Evolutionary conservation across 2,797 vertebrate species (phyloP).

Genomic region (Sebastolobus alascanus): DNA sequence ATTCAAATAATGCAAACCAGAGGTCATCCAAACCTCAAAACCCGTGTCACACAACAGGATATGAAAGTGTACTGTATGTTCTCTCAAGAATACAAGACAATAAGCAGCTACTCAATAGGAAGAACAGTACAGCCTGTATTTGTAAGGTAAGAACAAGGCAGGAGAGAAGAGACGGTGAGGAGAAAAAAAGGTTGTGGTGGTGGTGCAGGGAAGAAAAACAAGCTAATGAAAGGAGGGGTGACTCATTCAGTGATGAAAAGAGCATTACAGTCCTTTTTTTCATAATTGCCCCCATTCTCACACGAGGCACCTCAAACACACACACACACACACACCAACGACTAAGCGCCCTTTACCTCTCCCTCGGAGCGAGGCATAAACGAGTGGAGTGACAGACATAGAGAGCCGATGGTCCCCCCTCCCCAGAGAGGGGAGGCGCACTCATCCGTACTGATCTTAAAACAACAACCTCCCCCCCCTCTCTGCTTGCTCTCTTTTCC

Average conservation of each 20-base stretch:
- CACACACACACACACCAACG: slow-evolving; percentile 16
- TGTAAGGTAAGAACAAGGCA: slow-evolving; percentile 8
- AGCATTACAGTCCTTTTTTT: slow-evolving; percentile 50
- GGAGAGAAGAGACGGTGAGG: neutral
- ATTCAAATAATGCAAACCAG: neutral
- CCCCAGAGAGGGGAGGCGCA: slow-evolving; percentile 77
- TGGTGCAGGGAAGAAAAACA: slow-evolving; percentile 34
- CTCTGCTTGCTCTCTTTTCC: slow-evolving; percentile 47
- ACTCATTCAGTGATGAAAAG: slow-evolving; percentile 67
- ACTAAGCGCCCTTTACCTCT: slow-evolving; percentile 71
- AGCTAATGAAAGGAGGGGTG: slow-evolving; percentile 54
- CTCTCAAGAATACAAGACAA: neutral
- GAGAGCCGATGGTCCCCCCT: slow-evolving; percentile 75
- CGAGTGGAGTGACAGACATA: slow-evolving; percentile 81
- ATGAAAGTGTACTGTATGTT: neutral
- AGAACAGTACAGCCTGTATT: slow-evolving; percentile 25
- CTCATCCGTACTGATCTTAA: slow-evolving; percentile 88
- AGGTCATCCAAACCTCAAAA: neutral
- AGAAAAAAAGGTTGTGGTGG: neutral
- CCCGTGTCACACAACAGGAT: neutral
- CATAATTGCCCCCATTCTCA: slow-evolving; percentile 58
- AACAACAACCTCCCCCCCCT: slow-evolving; percentile 81
- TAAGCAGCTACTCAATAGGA: neutral
- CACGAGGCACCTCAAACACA: slow-evolving; percentile 21
- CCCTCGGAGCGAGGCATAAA: slow-evolving; percentile 71